Conservation (phyloP, 2,888 invertebrate genomes). For the Tethea ocularis region DNA sequence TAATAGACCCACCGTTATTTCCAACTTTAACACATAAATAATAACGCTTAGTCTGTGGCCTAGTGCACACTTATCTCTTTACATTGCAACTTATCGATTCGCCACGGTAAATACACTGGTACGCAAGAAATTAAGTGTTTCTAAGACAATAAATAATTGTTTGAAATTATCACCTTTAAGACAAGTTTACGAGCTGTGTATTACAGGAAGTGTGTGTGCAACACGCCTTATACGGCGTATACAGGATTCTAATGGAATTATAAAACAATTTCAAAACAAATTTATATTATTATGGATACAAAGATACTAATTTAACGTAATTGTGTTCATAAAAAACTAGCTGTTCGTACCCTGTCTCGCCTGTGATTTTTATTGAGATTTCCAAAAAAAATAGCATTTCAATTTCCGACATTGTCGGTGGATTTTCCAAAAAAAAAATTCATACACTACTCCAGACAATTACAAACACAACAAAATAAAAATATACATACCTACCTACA, state of each 20-base stretch:
- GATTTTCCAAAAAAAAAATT: too few relatives aligned
- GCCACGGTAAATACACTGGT: constrained; percentile 36
- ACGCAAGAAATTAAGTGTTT: constrained; percentile 45
- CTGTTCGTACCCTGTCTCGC: too few relatives aligned
- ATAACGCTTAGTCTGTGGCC: too few relatives aligned
- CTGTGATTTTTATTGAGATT: too few relatives aligned
- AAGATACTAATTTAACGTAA: neutral
- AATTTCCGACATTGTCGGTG: too few relatives aligned
- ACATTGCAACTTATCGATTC: constrained; percentile 41
- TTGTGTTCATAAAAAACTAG: too few relatives aligned
- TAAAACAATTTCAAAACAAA: neutral
- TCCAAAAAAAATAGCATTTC: too few relatives aligned
- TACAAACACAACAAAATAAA: too few relatives aligned
- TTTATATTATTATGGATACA: neutral
- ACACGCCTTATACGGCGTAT: constrained; percentile 5
- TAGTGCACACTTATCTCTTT: constrained; percentile 26
- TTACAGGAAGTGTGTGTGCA: constrained; percentile 3
- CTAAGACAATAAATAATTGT: constrained; percentile 56
- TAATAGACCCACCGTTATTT: constrained; percentile 35
- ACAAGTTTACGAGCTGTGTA: constrained; percentile 15
- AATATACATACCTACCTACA: too few relatives aligned
- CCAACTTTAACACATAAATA: constrained; percentile 44
- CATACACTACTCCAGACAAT: too few relatives aligned
- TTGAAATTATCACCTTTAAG: constrained; percentile 47
- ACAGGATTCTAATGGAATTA: constrained; percentile 3